These are phyloP conservation scores for Sciurus vulgaris DNA, from an alignment of 2,797 vertebrate genomes.

Conservation along the genomic window DNA sequence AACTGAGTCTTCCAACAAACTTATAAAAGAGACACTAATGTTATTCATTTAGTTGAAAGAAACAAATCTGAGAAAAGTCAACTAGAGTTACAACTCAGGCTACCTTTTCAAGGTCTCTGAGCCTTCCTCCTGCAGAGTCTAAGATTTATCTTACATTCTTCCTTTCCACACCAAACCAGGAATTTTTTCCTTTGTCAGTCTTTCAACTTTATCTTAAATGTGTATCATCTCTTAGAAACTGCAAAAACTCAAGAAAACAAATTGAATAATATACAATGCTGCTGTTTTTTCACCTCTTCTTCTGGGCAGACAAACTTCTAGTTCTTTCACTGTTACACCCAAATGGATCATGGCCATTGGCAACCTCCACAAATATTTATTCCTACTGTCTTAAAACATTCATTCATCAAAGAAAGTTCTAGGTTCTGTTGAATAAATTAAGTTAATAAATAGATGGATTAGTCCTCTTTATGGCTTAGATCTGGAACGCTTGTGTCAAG, in stretches of 20 bases:
- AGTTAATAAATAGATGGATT: background rate
- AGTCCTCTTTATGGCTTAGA: background rate
- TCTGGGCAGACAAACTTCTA: background rate
- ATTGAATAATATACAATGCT: background rate
- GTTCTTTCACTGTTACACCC: background rate
- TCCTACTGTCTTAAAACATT: background rate
- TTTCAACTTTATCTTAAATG: slow-evolving; percentile 46
- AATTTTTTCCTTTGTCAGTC: background rate
- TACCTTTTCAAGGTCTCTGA: background rate
- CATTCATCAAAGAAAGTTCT: background rate
- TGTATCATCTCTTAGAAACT: background rate
- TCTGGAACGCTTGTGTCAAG: too few species aligned
- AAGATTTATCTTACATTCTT: background rate
- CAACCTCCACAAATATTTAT: background rate
- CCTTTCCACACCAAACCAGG: background rate
- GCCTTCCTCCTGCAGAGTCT: background rate
- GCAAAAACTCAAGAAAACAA: background rate
- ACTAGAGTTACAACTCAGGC: background rate
- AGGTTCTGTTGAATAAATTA: background rate
- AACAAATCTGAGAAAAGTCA: background rate
- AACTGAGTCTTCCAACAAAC: background rate
- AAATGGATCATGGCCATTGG: background rate
- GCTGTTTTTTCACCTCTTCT: background rate
- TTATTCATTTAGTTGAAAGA: background rate
- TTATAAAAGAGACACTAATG: background rate